Evolutionary conservation across 2,797 vertebrate genomes (phyloP).

Genomic region (Trichosurus vulpecula): DNA sequence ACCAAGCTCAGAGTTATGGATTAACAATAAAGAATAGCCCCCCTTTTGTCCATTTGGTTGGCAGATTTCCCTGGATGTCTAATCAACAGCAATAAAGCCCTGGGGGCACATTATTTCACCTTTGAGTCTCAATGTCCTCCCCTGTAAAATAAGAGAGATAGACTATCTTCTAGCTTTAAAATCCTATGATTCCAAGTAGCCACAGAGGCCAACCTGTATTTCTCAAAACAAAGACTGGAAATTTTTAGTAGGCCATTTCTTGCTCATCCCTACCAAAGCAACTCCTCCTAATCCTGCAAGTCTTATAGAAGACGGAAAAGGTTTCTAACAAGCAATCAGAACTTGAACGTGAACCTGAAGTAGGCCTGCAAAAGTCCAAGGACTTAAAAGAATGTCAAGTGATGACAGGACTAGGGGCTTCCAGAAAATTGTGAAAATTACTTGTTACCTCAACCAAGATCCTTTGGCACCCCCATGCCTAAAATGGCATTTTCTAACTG

Average conservation of each 20-base stretch:
- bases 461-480: neutral
- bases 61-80: neutral
- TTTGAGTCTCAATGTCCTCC: neutral
- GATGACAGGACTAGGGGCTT: neutral
- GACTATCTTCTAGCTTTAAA: neutral
- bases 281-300: neutral
- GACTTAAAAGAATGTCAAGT: neutral
- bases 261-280: neutral
- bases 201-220: neutral
- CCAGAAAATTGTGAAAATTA: neutral
- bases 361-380: neutral
- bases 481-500: neutral
- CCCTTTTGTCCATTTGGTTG: neutral
- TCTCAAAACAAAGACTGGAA: neutral
- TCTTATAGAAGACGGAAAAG: neutral
- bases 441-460: neutral
- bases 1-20: constrained; percentile 6
- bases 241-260: neutral
- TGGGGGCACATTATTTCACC: neutral
- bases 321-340: neutral
- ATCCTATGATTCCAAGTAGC: neutral
- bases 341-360: neutral
- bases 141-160: neutral
- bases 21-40: neutral
- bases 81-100: neutral